Evolutionary conservation across 2,888 invertebrate species (phyloP).

Genomic region (Anoplius nigerrimus): DNA sequence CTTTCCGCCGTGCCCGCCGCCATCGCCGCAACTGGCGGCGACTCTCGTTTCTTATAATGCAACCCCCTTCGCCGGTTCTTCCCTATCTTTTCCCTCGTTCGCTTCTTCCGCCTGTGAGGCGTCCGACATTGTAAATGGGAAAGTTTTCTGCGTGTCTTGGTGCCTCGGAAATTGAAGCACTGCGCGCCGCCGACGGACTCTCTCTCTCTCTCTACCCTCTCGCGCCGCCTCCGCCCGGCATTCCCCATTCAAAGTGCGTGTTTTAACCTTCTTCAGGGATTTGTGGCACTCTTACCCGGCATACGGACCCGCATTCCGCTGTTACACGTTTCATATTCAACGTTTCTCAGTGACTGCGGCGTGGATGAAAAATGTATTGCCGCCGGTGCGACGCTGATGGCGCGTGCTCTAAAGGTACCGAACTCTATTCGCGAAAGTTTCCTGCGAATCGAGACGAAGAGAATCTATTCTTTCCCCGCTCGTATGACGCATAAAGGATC

Average conservation of each 20-base stretch:
- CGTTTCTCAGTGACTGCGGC: conserved; percentile 8
- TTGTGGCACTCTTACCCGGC: conserved; percentile 8
- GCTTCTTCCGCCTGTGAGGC: background rate
- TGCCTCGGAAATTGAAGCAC: conserved; percentile 49
- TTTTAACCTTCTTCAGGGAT: conserved; percentile 33
- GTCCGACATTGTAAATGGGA: conserved; percentile 44
- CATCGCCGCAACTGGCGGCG: conserved; percentile 6
- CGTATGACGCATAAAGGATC: no score
- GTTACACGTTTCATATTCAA: conserved; percentile 38
- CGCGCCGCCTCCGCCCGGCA: background rate
- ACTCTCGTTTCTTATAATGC: conserved; percentile 25
- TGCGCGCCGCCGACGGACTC: conserved; percentile 4
- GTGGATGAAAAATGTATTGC: conserved; percentile 40
- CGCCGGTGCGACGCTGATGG: background rate
- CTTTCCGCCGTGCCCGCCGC: conserved; percentile 17
- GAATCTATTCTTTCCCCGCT: no score
- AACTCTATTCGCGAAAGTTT: background rate
- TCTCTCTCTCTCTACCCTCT: no score
- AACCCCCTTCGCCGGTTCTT: conserved; percentile 11
- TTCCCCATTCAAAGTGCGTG: conserved; percentile 10
- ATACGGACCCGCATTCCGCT: conserved; percentile 18
- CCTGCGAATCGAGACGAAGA: background rate
- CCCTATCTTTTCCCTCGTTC: no score
- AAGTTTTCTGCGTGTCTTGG: conserved; percentile 46
- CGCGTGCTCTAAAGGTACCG: background rate